Percentiles rank a stretch among this genome's conserved stretches.
phyloP scores from a whole-genome alignment of 2,888 invertebrate species.

The Keiferia lycopersicella region DNA sequence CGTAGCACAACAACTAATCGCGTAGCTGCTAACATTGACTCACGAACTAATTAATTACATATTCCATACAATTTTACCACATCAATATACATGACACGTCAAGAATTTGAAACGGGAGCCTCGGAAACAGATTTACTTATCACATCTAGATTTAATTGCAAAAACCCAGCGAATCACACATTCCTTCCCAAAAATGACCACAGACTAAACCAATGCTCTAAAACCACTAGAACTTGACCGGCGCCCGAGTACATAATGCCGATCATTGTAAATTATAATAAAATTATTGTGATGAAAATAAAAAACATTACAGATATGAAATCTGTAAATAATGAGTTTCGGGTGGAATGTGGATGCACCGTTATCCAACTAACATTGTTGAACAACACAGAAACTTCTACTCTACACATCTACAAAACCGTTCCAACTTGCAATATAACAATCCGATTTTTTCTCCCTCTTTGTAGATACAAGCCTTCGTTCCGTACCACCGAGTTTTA shows the following conservation, averaged over 20 bases:
- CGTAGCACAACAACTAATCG: conserved; percentile 15
- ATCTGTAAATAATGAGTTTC: too few relatives aligned
- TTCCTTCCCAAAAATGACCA: conserved; percentile 2
- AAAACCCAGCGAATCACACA: not conserved
- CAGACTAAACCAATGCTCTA: not conserved
- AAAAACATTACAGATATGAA: too few relatives aligned
- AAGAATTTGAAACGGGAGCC: not conserved
- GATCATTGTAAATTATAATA: too few relatives aligned
- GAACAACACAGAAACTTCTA: too few relatives aligned
- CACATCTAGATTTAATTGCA: not conserved
- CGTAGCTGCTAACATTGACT: conserved; percentile 19
- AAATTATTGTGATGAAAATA: not conserved
- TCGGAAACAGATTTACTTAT: not conserved
- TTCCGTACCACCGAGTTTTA: not conserved
- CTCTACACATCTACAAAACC: too few relatives aligned
- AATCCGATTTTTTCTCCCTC: too few relatives aligned
- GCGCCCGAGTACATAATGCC: too few relatives aligned
- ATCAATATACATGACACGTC: conserved; percentile 14
- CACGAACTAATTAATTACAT: conserved; percentile 17
- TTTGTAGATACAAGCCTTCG: too few relatives aligned
- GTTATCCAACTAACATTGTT: too few relatives aligned
- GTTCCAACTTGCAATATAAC: too few relatives aligned
- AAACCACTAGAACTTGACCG: not conserved
- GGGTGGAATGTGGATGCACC: too few relatives aligned
- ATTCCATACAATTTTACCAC: conserved; percentile 20